Evolutionary conservation across 2,888 invertebrate species (phyloP), one percentile per base, ranked within the genome.

Genomic region (Mythimna pallens): DNA sequence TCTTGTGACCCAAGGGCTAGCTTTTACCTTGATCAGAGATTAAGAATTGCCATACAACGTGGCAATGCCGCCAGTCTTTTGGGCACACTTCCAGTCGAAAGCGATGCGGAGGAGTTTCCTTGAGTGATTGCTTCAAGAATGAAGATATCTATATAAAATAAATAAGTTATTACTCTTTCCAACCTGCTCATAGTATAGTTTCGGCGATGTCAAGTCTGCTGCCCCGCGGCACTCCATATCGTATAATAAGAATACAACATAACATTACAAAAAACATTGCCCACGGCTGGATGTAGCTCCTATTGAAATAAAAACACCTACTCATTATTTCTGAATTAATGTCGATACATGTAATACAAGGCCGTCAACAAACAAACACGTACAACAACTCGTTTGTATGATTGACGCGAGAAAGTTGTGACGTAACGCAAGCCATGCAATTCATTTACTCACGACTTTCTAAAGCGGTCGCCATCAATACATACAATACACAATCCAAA

Each of bases 401-500:
- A 70, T 82, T 73, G 80, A 73, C 68, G 52, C 65, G 67, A 58
- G 80, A 81, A 81, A 81, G 82, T 82, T 70, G 1, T 78, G 55
- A 65, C 67, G 47, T 73, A 70, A 81, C 52, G 47, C 20, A 34
- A 58, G 9, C 7, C 12, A 6, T 61, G 40, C 61, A 61, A 50
- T 72, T 65, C 14, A 65, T 78, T 73, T 57, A 68, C 63, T 65
- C 25, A 12, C 8, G 52, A 67, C 80, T 81, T 81, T 81, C 80
- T 78, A 81, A 79, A 70, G 36, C 62, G 30, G 63, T 52, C 54
- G 78, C 58, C 63, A 47, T 57, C 64, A 54, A 58, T 68, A 55
- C 59, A 52, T 58, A 66, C 66, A 36, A 57, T 65, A 54, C 62
- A 66, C 66, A 36, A 57, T 65, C 50, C 62, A 64, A 62, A 65